A percentile compares a stretch with the other conserved stretches of the same genome.
phyloP scores from a whole-genome alignment of 2,797 vertebrate genomes.

The Enteromius trimaculatus region DNA sequence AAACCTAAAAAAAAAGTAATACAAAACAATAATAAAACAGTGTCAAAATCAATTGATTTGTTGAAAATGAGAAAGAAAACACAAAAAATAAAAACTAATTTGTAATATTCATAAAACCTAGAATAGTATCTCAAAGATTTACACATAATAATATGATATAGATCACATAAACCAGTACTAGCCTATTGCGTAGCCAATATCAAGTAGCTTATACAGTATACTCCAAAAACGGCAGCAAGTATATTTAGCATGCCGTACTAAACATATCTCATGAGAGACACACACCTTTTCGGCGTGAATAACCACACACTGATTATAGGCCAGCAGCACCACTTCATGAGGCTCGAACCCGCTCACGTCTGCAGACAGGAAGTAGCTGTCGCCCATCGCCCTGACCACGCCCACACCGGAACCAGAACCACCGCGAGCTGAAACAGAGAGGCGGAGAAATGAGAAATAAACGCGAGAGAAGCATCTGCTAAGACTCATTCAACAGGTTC shows the following conservation, averaged over 20 bases:
- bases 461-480: too few relatives aligned
- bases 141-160: neutral
- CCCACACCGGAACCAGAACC: conserved; percentile 58
- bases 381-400: conserved; percentile 70
- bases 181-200: too few relatives aligned
- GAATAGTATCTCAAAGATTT: neutral
- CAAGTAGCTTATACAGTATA: neutral
- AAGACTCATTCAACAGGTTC: neutral
- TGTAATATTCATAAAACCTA: neutral
- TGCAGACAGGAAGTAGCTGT: conserved; percentile 80
- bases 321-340: conserved; percentile 83
- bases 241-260: neutral
- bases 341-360: conserved; percentile 86
- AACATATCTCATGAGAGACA: neutral
- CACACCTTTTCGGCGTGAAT: conserved; percentile 84
- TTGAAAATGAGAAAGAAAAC: neutral
- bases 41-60: too few relatives aligned
- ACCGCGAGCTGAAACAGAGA: neutral
- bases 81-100: neutral
- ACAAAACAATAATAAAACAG: too few relatives aligned
- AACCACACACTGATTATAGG: conserved; percentile 74
- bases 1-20: too few relatives aligned
- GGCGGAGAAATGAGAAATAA: neutral
- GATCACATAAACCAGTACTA: neutral
- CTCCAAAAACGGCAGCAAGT: neutral